Base-by-base conservation (phyloP, 2,888 invertebrate species). In the Bembecia ichneumoniformis region DNA sequence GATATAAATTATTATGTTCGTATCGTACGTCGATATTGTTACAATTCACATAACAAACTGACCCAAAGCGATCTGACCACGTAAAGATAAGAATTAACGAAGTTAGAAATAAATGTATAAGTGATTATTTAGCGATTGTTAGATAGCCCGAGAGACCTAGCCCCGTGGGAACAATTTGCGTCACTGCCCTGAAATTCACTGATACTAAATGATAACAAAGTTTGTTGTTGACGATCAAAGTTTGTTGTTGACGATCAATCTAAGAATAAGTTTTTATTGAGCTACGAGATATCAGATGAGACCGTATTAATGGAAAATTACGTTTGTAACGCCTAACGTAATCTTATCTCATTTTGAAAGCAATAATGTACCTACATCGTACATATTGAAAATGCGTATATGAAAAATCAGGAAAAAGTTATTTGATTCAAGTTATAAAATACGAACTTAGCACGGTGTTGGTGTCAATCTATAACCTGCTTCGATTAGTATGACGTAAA, bases 181-280 rank as follows among this genome's bases (percentile, higher is more conserved):
- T 83, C 83, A 83, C 70, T 70, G 64, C 58, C 69, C 64, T 63
- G 61, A 58, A 64, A 65, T 66, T 62, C 57, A 65, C 53, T 51
- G 62, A 63, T 66, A 66, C 49, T 57, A 59, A 55, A 62, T 58
- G 63, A 67, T 66, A 65, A 71, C 64, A 60, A 60, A 60, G 63
- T 62, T n/a, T 67, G 53, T 68, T 78, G 70, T 74, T 77, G 71
- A 76, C 60, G 58, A 62, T 40, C 13, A 14, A 54, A n/a, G n/a
- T n/a, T n/a, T 67, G 53, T 68, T 78, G 70, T 74, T 77, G 71
- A 76, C 60, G 58, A 62, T 40, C 13, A 14, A 54, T 52, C 52
- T 52, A 52, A 59, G 77, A 71, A 76, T 71, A 76, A 69, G 72
- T 74, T 73, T 70, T 69, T 64, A 71, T 71, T 74, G 70, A 81